Evolutionary conservation across 2,797 vertebrate species (phyloP), one percentile per base, ranked within the genome.

Genomic region (Hippoglossus hippoglossus): DNA sequence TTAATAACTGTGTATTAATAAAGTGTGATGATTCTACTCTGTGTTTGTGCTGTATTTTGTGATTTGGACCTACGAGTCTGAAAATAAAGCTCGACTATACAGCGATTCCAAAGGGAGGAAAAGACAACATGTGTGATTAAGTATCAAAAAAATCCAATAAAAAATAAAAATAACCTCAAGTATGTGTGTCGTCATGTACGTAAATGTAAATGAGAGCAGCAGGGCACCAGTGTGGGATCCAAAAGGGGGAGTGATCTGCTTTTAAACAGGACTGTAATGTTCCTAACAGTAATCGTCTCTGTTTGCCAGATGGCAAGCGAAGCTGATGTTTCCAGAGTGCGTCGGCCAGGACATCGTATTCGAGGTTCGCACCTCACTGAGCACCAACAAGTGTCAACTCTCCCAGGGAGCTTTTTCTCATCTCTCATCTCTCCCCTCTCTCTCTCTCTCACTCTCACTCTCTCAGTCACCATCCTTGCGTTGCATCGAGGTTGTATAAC

Each of bases 331-430:
- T 77, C 52, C 44, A 73, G 72, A 55, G 60, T 21, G 76, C 61
- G 82, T 73, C 87, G 87, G 82, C 80, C 58, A 18, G 80, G 74
- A 87, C 88, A 78, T 66, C 1, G 52, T 59, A 58, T 86, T 78
- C 75, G 77, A 83, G 77, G 76, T 88, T 92, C 75, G 77, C 91
- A 89, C 91, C 83, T 92, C 86, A 78, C 81, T 82, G 89, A 82
- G 88, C 86, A 91, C 81, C 71, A 78, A 75, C 82, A 91, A 91
- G 91, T 92, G 91, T 90, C 84, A 93, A 91, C 87, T 90, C 90
- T 91, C 90, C 88, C 90, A 93, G 85, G 86, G 82, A 73, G 74
- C 69, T 57, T 71, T 81, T 71, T 65, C 75, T 73, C 75, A 69
- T 49, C 63, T 67, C 46, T 28, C 47, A 61, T 61, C 53, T 18